Percentiles rank a stretch among this genome's conserved stretches.
Evolutionary conservation across 2,888 invertebrate genomes (phyloP).

Genomic region (Amblyteles armatorius): DNA sequence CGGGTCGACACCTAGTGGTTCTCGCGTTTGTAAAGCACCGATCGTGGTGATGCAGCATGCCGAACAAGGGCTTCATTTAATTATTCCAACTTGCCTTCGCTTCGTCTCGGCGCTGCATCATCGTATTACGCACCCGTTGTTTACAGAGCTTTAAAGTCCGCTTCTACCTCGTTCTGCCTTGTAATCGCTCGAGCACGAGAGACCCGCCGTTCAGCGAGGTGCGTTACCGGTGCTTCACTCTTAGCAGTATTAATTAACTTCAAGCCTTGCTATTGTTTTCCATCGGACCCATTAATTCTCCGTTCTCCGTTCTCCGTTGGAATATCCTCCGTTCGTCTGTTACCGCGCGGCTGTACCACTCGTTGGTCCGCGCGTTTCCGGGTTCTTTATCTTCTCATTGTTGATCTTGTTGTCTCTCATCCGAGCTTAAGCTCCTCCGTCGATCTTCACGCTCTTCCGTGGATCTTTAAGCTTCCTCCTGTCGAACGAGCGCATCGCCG

Average conservation of each 20-base stretch:
- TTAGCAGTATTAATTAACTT: constrained; percentile 58
- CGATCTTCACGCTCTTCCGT: not conserved
- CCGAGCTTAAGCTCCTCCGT: constrained; percentile 35
- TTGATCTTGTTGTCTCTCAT: not conserved
- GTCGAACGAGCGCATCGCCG: constrained; percentile 1
- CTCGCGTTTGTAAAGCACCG: too few relatives aligned
- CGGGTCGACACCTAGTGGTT: too few relatives aligned
- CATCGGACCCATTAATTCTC: constrained; percentile 51
- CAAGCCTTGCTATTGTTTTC: constrained; percentile 39
- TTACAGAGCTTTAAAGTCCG: not conserved
- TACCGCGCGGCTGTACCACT: constrained; percentile 2
- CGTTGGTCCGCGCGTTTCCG: constrained; percentile 43
- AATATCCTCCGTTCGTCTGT: constrained; percentile 23
- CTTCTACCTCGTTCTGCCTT: not conserved
- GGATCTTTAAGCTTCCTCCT: not conserved
- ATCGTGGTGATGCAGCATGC: not conserved
- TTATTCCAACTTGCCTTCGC: not conserved
- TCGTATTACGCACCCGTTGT: not conserved
- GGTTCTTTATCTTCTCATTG: constrained; percentile 5
- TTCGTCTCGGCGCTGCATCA: not conserved
- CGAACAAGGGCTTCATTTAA: not conserved
- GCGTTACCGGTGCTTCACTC: constrained; percentile 24
- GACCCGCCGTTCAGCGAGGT: constrained; percentile 11
- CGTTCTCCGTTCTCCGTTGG: constrained; percentile 10
- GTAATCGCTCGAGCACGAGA: constrained; percentile 1